Conservation (phyloP, 2,888 invertebrate genomes). For the Callyntrura sp. region DNA sequence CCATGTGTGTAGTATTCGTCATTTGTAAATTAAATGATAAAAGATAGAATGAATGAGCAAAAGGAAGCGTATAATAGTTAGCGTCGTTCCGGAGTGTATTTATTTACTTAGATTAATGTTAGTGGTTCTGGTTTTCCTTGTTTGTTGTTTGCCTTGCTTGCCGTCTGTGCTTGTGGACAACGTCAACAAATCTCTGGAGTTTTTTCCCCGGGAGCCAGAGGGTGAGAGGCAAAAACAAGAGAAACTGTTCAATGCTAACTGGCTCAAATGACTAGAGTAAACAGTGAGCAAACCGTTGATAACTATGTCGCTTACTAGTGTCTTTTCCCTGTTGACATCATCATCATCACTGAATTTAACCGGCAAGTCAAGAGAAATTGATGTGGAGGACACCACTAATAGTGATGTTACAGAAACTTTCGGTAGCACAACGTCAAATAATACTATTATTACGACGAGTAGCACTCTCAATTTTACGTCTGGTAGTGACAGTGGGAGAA, state of each 20-base stretch:
- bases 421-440: not conserved
- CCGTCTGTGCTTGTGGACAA: constrained; percentile 26
- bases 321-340: constrained; percentile 46
- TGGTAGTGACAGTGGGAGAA: not conserved
- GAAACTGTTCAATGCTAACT: constrained; percentile 30
- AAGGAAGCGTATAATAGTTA: too few relatives aligned
- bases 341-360: constrained; percentile 13
- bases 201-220: not conserved
- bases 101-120: constrained; percentile 26
- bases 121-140: constrained; percentile 16
- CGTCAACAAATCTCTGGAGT: constrained; percentile 14
- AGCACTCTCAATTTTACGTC: not conserved
- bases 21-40: too few relatives aligned
- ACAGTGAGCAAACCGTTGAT: constrained; percentile 34
- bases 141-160: constrained; percentile 18
- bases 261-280: constrained; percentile 52
- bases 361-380: not conserved
- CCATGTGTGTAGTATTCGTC: too few relatives aligned
- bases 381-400: not conserved
- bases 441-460: not conserved
- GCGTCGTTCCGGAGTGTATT: not conserved
- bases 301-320: constrained; percentile 50
- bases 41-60: not conserved
- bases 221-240: constrained; percentile 12
- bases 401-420: not conserved